Conservation (phyloP, 2,797 vertebrate species). For the Danio choprae region DNA sequence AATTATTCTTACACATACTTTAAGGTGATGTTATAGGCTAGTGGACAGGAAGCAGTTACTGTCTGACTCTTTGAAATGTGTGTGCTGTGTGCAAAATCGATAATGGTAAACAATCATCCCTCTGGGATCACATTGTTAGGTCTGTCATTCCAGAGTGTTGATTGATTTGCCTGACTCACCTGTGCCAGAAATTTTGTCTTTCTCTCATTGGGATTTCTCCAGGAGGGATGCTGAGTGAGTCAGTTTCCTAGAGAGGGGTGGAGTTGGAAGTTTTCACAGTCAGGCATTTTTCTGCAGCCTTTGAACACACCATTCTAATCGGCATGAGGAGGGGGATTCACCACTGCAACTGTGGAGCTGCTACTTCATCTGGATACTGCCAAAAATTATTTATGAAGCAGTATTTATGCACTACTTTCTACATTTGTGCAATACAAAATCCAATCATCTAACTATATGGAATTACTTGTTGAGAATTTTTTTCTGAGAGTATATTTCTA, state of each 20-base stretch:
- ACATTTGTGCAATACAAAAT: background rate
- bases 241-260: constrained; percentile 43
- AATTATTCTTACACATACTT: too few relatives aligned
- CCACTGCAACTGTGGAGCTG: constrained; percentile 53
- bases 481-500: too few relatives aligned
- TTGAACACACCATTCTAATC: constrained; percentile 41
- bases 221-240: constrained; percentile 24
- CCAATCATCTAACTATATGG: background rate
- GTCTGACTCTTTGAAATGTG: background rate
- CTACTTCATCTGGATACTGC: constrained; percentile 13
- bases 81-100: constrained; percentile 28
- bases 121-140: constrained; percentile 34
- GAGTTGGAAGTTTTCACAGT: constrained; percentile 45
- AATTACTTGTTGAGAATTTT: background rate
- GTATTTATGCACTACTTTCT: background rate
- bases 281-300: constrained; percentile 45
- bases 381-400: constrained; percentile 11
- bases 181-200: background rate
- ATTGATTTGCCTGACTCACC: constrained; percentile 32
- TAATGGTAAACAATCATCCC: constrained; percentile 32
- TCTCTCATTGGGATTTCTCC: constrained; percentile 7
- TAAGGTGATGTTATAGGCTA: background rate
- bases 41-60: background rate
- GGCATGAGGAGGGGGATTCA: constrained; percentile 29
- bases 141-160: constrained; percentile 28